Percentiles rank a stretch among this genome's conserved stretches.
phyloP scores from a whole-genome alignment of 1,140 invertebrate genomes.

The Holotrichia oblita region DNA sequence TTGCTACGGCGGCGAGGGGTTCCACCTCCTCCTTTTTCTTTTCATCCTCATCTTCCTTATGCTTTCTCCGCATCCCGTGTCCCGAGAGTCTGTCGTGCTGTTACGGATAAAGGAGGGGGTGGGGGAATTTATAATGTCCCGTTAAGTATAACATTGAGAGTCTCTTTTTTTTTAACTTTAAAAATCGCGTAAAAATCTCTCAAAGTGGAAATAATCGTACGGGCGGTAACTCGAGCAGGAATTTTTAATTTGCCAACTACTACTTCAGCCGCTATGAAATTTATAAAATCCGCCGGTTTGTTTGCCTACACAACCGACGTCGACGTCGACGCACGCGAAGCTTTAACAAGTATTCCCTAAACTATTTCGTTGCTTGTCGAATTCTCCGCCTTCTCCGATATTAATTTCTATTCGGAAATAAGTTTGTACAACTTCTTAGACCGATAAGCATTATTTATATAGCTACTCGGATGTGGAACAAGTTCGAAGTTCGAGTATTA shows the following conservation, averaged over 20 bases:
- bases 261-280: neutral
- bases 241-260: neutral
- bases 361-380: too few species aligned
- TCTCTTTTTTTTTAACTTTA: neutral
- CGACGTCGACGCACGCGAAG: too few species aligned
- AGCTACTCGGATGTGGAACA: too few species aligned
- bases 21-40: too few species aligned
- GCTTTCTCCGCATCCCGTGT: neutral
- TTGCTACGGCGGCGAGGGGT: too few species aligned
- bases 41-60: constrained; percentile 37
- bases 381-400: too few species aligned
- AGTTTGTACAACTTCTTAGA: too few species aligned
- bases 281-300: neutral
- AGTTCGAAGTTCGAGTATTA: too few species aligned
- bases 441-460: too few species aligned
- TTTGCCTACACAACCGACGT: too few species aligned
- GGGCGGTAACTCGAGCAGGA: neutral
- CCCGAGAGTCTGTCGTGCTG: constrained; percentile 15
- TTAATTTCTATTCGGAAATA: too few species aligned
- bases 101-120: constrained; percentile 35
- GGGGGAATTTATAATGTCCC: constrained; percentile 44
- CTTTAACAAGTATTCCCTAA: too few species aligned
- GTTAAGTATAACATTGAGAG: neutral
- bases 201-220: neutral
- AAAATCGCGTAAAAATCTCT: neutral